Base-by-base conservation (phyloP, 2,797 vertebrate genomes). In the Onychomys torridus region DNA sequence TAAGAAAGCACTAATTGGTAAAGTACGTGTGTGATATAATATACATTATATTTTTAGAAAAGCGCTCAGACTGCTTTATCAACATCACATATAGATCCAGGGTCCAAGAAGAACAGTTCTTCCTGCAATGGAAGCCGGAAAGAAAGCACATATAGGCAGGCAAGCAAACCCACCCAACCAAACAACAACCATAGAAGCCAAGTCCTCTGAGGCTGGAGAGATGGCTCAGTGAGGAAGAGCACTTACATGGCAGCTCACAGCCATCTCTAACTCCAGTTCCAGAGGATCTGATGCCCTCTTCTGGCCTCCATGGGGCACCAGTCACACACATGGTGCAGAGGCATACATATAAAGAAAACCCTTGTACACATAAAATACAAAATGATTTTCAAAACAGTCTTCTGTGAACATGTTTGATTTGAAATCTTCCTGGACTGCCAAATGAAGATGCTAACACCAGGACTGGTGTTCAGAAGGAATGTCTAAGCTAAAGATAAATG, bases 341-440 rank as follows among this genome's bases (percentile, higher is more conserved):
- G 52, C 13, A 34, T 19, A 78, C 29, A 78, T 14, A 21, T 65
- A 43, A 63, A 63, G 32, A 63, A 83, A 63, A 84, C 27, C 32
- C 40, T 84, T 40, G 21, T 34, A 83, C 4, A 40, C 5, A 57
- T 32, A 43, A 84, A 65, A 63, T 46, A 65, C 27, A 61, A 84
- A 63, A 83, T 61, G 32, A 43, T 43, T 43, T 59, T 59, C 19
- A 19, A 75, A 83, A 29, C 32, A 69, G 21, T 77, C 29, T 81
- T 95, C 37, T 59, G 40, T 71, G 79, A 61, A 76, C 73, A 57
- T 13, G n/a, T 63, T 93, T 25, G 79, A 49, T 49, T 63, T 67
- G 34, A 93, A 91, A 86, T 59, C 37, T 86, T 91, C 86, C 83
- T 84, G 86, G 19, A 93, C 49, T 88, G 77, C 34, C 29, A 76